phyloP scores from a whole-genome alignment of 2,888 invertebrate genomes.

The Sinohyriopsis cumingii region DNA sequence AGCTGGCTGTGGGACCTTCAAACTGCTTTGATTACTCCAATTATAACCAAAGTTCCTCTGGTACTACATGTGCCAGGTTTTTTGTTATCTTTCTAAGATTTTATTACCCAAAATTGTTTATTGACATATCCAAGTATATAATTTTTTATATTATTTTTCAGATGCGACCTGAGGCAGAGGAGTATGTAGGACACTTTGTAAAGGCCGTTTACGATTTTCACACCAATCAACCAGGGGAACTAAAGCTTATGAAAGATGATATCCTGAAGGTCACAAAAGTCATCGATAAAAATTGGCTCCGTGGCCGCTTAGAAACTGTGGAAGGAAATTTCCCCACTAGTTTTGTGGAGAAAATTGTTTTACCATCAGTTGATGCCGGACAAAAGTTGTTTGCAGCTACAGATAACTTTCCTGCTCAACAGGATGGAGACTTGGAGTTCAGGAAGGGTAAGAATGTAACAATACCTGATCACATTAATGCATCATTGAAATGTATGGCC shows the following conservation, averaged over 20 bases:
- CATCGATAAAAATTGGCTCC: conserved; percentile 66
- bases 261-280: conserved; percentile 55
- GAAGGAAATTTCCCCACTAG: conserved; percentile 65
- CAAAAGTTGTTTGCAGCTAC: conserved; percentile 63
- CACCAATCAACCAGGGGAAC: conserved; percentile 58
- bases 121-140: background rate
- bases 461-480: background rate
- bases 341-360: conserved; percentile 58
- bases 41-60: too few species aligned
- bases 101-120: too few species aligned
- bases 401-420: conserved; percentile 60
- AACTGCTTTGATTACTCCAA: too few species aligned
- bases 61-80: too few species aligned
- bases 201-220: conserved; percentile 63
- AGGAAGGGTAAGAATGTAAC: conserved; percentile 53
- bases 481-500: too few species aligned
- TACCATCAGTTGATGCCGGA: conserved; percentile 51
- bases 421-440: conserved; percentile 64
- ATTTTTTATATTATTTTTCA: conserved; percentile 28
- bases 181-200: conserved; percentile 61
- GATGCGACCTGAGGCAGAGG: conserved; percentile 54
- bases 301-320: conserved; percentile 44
- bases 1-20: too few species aligned
- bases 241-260: conserved; percentile 59
- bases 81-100: too few species aligned